Conservation (phyloP, 2,888 invertebrate genomes). For the Anoplius nigerrimus region DNA sequence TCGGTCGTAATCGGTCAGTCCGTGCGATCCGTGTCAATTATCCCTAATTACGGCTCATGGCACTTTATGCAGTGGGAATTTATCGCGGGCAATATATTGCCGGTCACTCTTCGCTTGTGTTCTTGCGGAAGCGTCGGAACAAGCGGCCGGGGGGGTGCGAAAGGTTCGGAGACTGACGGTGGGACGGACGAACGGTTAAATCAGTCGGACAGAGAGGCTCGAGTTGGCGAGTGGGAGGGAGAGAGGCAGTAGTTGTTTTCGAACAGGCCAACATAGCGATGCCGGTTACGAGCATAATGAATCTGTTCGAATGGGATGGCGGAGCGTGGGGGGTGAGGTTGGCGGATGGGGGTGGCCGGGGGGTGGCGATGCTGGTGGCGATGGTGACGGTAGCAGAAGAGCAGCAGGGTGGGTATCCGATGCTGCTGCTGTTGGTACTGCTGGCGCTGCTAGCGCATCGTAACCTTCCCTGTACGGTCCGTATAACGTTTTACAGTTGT, state of each 20-base stretch:
- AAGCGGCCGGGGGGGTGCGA: neutral
- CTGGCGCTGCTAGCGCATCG: neutral
- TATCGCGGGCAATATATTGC: too few relatives aligned
- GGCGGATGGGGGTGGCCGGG: neutral
- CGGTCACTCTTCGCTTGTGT: neutral
- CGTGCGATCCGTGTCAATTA: too few relatives aligned
- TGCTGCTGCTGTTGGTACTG: neutral
- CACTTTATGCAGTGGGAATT: too few relatives aligned
- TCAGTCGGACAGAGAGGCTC: conserved; percentile 15
- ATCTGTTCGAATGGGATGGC: conserved; percentile 61
- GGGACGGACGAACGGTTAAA: neutral
- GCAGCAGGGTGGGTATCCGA: neutral
- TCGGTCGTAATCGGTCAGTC: too few relatives aligned
- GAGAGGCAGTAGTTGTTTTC: conserved; percentile 62
- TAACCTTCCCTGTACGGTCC: too few relatives aligned
- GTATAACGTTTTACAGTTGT: conserved; percentile 16
- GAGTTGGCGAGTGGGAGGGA: conserved; percentile 13
- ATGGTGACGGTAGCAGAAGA: neutral
- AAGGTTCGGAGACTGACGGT: neutral
- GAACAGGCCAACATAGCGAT: conserved; percentile 57
- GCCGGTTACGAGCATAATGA: conserved; percentile 64
- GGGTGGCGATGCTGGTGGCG: neutral
- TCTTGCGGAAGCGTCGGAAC: conserved; percentile 2
- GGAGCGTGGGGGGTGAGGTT: conserved; percentile 1
- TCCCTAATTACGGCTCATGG: too few relatives aligned